phyloP scores from a whole-genome alignment of 1,140 invertebrate genomes.

The Tetranychus cinnabarinus region DNA sequence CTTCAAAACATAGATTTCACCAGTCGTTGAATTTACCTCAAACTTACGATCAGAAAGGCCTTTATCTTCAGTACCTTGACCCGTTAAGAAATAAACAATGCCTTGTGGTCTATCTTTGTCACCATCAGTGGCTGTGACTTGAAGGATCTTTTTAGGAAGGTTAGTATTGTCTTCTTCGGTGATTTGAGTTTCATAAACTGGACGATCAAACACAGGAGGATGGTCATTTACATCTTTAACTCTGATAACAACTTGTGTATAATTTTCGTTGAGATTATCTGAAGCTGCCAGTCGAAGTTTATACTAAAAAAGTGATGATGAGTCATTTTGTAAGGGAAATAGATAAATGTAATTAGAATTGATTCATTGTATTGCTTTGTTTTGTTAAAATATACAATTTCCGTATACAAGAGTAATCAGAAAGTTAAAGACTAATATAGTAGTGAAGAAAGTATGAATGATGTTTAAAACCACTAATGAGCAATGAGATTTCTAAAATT shows the following conservation, averaged over 20 bases:
- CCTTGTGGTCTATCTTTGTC: slow-evolving; percentile 79
- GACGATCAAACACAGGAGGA: slow-evolving; percentile 64
- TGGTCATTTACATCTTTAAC: slow-evolving; percentile 87
- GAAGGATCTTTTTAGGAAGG: slow-evolving; percentile 69
- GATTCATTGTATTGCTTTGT: neutral
- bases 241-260: slow-evolving; percentile 79
- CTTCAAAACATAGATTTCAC: slow-evolving; percentile 57
- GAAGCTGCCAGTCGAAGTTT: slow-evolving; percentile 73
- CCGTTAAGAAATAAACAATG: slow-evolving; percentile 88
- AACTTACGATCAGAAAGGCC: slow-evolving; percentile 87
- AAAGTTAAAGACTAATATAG: neutral
- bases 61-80: slow-evolving; percentile 76
- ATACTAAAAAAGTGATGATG: slow-evolving; percentile 36
- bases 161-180: slow-evolving; percentile 84
- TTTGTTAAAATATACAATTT: too few species aligned
- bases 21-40: slow-evolving; percentile 76
- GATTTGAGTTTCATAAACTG: slow-evolving; percentile 79
- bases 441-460: too few species aligned
- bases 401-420: too few species aligned
- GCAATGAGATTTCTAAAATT: too few species aligned
- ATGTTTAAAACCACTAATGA: too few species aligned
- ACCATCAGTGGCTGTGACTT: slow-evolving; percentile 82
- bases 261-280: slow-evolving; percentile 85
- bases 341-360: neutral
- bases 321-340: neutral